Percentiles rank a stretch among this genome's conserved stretches.
Conservation (phyloP, 1,140 invertebrate genomes). For the Argopecten irradians region DNA sequence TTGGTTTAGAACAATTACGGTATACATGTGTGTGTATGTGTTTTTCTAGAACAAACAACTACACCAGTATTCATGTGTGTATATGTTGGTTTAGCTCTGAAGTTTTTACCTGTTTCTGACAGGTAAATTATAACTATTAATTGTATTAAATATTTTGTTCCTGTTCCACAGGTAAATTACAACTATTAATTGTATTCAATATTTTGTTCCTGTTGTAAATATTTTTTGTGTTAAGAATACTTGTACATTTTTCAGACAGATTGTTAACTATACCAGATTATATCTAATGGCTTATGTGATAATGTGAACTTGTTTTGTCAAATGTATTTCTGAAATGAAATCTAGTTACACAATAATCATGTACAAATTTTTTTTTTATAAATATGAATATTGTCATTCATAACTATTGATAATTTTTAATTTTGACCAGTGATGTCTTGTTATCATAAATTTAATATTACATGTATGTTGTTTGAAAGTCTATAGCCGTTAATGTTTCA, state of each 20-base stretch:
- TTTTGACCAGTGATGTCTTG: neutral
- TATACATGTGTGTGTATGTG: no score
- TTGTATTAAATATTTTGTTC: neutral
- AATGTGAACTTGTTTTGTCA: neutral
- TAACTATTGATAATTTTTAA: neutral
- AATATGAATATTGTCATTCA: neutral
- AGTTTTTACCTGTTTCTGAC: neutral
- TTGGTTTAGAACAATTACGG: no score
- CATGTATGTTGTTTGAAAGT: neutral
- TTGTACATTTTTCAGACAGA: neutral
- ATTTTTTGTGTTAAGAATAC: neutral
- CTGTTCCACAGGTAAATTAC: neutral
- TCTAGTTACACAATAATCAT: neutral
- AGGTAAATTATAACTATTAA: neutral
- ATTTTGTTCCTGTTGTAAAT: neutral
- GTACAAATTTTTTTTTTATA: neutral
- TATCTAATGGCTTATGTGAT: constrained; percentile 1
- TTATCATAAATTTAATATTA: neutral
- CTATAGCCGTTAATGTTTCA: neutral
- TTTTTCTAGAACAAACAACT: no score
- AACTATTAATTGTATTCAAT: neutral
- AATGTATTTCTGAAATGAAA: neutral
- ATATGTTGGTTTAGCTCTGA: neutral
- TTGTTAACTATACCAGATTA: neutral
- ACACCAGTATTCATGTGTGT: neutral